These are phyloP conservation scores for Ypsolopha scabrella DNA, from an alignment of 2,888 invertebrate genomes.

Conservation along the genomic window DNA sequence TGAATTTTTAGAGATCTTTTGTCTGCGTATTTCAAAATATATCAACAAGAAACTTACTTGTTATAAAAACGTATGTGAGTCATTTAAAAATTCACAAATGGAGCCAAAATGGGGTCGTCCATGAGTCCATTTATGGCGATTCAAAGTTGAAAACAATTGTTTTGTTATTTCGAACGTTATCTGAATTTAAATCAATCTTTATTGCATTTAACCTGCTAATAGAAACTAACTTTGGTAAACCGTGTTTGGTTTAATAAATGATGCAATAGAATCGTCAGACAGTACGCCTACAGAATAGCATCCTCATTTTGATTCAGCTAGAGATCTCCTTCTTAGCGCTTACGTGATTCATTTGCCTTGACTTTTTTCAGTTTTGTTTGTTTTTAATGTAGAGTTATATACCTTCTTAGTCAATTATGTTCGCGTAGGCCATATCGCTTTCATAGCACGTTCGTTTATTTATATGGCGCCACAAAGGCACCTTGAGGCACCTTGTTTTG, in stretches of 20 bases:
- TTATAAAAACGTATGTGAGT: no score
- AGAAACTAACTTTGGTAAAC: neutral
- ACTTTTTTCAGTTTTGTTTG: neutral
- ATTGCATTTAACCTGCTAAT: neutral
- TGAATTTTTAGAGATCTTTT: no score
- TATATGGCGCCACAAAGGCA: constrained; percentile 45
- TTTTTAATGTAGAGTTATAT: neutral
- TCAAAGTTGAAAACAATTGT: neutral
- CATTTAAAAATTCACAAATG: no score
- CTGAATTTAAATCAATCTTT: neutral
- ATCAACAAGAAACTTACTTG: no score
- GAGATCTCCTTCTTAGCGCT: no score
- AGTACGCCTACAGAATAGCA: neutral
- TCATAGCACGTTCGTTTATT: constrained; percentile 35
- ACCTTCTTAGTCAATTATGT: neutral
- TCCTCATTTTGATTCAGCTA: no score
- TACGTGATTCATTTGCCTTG: neutral
- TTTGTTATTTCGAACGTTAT: neutral
- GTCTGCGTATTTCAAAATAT: no score
- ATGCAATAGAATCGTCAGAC: neutral
- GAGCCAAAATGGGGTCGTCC: no score
- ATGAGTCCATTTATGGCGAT: no score
- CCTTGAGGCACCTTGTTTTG: constrained; percentile 27
- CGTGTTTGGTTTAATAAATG: neutral
- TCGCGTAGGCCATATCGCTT: constrained; percentile 12